Evolutionary conservation across 2,797 vertebrate genomes (phyloP), one percentile per base, ranked within the genome.

Genomic region (Halcyon chelicuti): DNA sequence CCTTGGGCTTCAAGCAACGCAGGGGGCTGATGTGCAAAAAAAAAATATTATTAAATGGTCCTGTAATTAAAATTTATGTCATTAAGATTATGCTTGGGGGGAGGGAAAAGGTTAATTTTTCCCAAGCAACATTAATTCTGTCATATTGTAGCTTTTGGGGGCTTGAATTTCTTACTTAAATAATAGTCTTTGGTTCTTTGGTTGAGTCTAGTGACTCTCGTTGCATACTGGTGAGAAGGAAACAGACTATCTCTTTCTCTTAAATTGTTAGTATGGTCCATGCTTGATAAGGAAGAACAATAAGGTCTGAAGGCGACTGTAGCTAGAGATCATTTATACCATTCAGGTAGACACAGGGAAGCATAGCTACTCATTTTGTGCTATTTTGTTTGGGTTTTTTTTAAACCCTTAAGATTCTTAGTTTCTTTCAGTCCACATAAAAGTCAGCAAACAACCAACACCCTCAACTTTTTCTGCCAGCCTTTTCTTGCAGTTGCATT

Each of bases 1-100:
- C 86, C 86, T 84, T 81, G 72, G 70, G 62, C 85, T 95, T 94
- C 80, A 85, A 77, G 62, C n/a, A 88, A 95, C 26, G 73, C 62
- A 91, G 46, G 66, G 68, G 51, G 31, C 40, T 95, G 75, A 72
- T 80, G 54, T 75, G 70, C 31, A 84, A 92, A 26, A 51, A 51
- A 47, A 94, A 94, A 90, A 47, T 94, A 68, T 85, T 94, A 40
- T 87, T 94, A 33, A 68, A 62, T 74, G 35, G 46, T 86, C 29
- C 37, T 81, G 42, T 94, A 95, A 93, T 95, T 96, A 95, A 95
- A 94, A 94, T 91, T 66, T 91, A 49, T 86, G 58, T 86, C 58
- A 37, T 90, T 90, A 78, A 68, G 70, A 51, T 91, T 84, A 88
- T 84, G 66, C 39, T 20, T 54, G 19, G 47, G 17, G 21, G 65